These are phyloP conservation scores for Hydrolagus affinis DNA, from an alignment of 2,113 vertebrate genomes.

Conservation along the genomic window DNA sequence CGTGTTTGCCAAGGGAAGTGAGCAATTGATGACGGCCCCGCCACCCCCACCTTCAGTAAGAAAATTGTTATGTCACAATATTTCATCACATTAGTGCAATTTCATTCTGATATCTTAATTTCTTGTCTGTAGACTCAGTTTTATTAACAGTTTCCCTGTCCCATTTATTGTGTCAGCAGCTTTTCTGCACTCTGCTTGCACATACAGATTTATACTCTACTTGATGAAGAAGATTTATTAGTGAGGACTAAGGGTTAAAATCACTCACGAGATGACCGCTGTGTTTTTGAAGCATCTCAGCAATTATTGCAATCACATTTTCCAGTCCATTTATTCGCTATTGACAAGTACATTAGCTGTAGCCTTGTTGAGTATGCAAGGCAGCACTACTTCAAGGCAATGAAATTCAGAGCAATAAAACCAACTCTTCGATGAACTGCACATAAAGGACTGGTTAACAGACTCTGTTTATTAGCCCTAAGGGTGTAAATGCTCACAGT, in stretches of 20 bases:
- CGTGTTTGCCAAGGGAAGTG: too few relatives aligned
- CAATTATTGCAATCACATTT: neutral
- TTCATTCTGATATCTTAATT: too few relatives aligned
- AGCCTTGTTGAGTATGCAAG: neutral
- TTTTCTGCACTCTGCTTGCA: neutral
- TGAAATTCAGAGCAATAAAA: too few relatives aligned
- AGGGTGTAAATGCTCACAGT: neutral
- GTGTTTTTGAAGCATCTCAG: constrained; percentile 3
- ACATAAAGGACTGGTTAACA: neutral
- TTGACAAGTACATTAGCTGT: neutral
- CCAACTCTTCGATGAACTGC: neutral
- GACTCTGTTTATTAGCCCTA: neutral
- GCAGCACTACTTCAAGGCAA: neutral
- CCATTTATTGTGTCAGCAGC: neutral
- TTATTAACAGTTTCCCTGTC: too few relatives aligned
- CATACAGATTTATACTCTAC: neutral
- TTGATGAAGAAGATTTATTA: neutral
- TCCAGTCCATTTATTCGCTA: constrained; percentile 2
- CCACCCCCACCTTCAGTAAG: too few relatives aligned
- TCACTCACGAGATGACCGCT: neutral
- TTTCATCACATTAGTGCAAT: too few relatives aligned
- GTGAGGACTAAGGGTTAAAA: constrained; percentile 3
- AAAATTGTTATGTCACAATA: too few relatives aligned
- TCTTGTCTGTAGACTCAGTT: too few relatives aligned
- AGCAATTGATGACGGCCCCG: too few relatives aligned